phyloP scores from a whole-genome alignment of 2,797 vertebrate species.

The Petrocephalus sullivani region DNA sequence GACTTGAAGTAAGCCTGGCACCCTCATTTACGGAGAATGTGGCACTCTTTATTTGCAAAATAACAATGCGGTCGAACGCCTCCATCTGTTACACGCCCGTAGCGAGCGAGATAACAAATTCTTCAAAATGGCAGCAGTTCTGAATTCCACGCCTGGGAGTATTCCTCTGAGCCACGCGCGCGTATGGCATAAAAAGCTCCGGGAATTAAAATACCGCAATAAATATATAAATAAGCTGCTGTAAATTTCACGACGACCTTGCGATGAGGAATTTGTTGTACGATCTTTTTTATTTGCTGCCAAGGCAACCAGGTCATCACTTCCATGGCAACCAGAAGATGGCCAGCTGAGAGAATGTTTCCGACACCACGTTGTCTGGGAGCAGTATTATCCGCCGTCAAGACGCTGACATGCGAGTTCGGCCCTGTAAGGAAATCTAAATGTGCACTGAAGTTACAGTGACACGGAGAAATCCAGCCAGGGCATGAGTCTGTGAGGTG shows the following conservation, averaged over 20 bases:
- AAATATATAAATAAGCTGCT: slow-evolving; percentile 6
- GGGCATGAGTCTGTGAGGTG: neutral
- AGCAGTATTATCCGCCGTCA: neutral
- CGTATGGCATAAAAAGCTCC: neutral
- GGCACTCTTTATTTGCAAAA: neutral
- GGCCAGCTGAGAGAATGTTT: slow-evolving; percentile 16
- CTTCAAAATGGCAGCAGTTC: neutral
- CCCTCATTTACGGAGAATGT: neutral
- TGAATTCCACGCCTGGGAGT: neutral
- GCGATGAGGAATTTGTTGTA: slow-evolving; percentile 25
- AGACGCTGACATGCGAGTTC: neutral
- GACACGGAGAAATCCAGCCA: neutral
- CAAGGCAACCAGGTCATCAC: slow-evolving; percentile 58
- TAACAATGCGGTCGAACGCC: neutral
- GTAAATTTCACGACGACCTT: neutral
- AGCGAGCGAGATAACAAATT: neutral
- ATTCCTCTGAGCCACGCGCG: neutral
- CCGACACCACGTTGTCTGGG: neutral
- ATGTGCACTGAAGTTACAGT: neutral
- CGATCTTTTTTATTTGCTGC: slow-evolving; percentile 45
- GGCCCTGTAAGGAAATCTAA: neutral
- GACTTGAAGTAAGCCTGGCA: neutral
- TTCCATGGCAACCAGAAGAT: slow-evolving; percentile 57
- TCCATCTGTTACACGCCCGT: neutral
- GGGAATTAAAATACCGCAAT: slow-evolving; percentile 6